A percentile compares a stretch with the other conserved stretches of the same genome.
These are phyloP conservation scores for Strigops habroptila DNA, from an alignment of 2,113 vertebrate genomes.

Conservation along the genomic window DNA sequence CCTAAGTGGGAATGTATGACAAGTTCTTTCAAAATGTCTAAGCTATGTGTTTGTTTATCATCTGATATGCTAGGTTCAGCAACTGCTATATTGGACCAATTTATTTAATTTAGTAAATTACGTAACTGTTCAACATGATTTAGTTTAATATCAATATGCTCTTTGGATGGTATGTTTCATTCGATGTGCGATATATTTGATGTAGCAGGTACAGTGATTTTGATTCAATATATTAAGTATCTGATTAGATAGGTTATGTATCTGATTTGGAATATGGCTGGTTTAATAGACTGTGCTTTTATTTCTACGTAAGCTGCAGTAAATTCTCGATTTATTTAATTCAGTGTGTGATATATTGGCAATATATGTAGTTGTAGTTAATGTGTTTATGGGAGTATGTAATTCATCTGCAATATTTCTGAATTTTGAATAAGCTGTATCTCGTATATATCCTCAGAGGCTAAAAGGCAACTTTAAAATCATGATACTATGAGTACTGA, in stretches of 20 bases:
- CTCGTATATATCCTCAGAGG: not conserved
- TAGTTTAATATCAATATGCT: not conserved
- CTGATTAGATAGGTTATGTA: conserved; percentile 21
- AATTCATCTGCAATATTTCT: conserved; percentile 28
- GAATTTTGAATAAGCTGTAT: not conserved
- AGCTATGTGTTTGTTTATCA: conserved; percentile 2
- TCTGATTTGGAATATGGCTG: not conserved
- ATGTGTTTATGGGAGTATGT: not conserved
- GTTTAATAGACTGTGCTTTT: conserved; percentile 32
- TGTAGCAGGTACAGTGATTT: conserved; percentile 11
- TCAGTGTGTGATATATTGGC: not conserved
- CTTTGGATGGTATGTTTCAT: not conserved
- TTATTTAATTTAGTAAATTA: conserved; percentile 43
- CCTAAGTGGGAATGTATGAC: not conserved
- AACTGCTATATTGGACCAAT: not conserved
- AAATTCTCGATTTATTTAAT: conserved; percentile 38
- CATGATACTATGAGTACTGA: not conserved
- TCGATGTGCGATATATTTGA: not conserved
- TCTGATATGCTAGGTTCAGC: not conserved
- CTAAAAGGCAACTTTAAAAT: not conserved
- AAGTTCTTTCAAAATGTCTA: not conserved
- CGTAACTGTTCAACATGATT: not conserved
- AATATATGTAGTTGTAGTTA: conserved; percentile 14
- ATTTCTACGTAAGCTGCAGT: conserved; percentile 1
- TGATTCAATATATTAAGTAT: conserved; percentile 41